phyloP scores from a whole-genome alignment of 2,113 vertebrate genomes.

The Dicaeum eximium region DNA sequence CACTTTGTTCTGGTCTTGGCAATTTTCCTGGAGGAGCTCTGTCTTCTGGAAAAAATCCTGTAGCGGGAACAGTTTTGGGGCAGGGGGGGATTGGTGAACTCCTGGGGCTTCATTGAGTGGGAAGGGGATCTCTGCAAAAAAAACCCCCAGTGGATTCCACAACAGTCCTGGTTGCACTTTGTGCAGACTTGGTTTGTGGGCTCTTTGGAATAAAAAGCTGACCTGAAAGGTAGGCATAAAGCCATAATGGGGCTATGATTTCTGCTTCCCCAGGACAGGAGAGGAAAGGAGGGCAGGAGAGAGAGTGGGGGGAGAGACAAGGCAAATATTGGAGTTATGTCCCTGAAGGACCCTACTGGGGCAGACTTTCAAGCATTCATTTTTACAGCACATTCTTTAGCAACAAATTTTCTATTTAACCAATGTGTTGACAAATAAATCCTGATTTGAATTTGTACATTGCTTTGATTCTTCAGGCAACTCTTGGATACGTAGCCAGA shows the following conservation, averaged over 20 bases:
- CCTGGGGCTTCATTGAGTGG: neutral
- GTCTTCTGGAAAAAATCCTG: neutral
- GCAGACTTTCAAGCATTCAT: neutral
- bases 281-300: neutral
- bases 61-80: neutral
- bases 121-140: neutral
- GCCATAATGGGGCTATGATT: neutral
- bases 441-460: slow-evolving; percentile 31
- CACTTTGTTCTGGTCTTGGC: neutral
- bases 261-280: neutral
- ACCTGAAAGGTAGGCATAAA: neutral
- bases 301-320: neutral
- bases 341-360: slow-evolving; percentile 22
- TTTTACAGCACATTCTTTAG: neutral
- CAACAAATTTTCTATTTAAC: slow-evolving; percentile 31
- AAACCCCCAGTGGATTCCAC: rapidly evolving
- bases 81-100: neutral
- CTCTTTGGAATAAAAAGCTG: neutral
- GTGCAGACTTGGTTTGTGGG: neutral
- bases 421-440: slow-evolving; percentile 41
- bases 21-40: neutral
- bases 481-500: slow-evolving; percentile 8
- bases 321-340: neutral
- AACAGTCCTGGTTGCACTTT: neutral
- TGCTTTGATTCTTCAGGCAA: slow-evolving; percentile 48